Base-by-base conservation (phyloP, 2,113 vertebrate genomes). In the Chunga burmeisteri region DNA sequence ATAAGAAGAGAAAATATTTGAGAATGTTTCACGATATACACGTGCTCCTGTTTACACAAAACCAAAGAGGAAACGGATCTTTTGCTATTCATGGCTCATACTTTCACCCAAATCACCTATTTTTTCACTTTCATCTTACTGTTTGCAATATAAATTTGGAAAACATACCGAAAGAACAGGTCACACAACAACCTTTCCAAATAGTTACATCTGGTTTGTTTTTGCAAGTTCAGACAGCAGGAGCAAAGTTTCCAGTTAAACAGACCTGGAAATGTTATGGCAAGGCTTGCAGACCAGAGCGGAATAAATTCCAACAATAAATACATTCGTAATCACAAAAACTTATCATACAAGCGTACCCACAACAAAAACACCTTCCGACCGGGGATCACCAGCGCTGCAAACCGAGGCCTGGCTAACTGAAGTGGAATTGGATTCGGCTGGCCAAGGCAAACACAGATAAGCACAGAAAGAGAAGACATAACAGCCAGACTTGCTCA, bases 1-100 rank as follows among this genome's bases (percentile, higher is more conserved):
- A 52, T 16, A 46, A 68, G 63, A 90, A 72, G 34, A 78, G 83
- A 90, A 95, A 96, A 93, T 86, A 94, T 80, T 93, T 91, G 87
- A 68, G 38, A 91, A 71, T 5, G 15, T 44, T 72, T 91, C 49
- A 44, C 0, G 17, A 68, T 20, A 68, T 36, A 55, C 17, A 21
- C 9, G 9, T 7, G 27, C 32, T 81, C 59, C n/a, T 67, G 44
- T 72, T 71, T 63, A 65, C 73, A 82, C 36, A 61, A 84, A 83
- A 61, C n/a, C 16, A 2, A 19, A 36, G 21, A 84, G 40, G 53
- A 89, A 93, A 75, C 2, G 7, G 52, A 82, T 61, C 70, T 79
- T 79, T 71, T 44, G 22, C 53, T 72, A 12, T 21, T 27, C 4
- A 1, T 5, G 17, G 66, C 49, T 77, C 40, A 4, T 4, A n/a